phyloP scores from a whole-genome alignment of 2,888 invertebrate species.

The Andrena haemorrhoa region DNA sequence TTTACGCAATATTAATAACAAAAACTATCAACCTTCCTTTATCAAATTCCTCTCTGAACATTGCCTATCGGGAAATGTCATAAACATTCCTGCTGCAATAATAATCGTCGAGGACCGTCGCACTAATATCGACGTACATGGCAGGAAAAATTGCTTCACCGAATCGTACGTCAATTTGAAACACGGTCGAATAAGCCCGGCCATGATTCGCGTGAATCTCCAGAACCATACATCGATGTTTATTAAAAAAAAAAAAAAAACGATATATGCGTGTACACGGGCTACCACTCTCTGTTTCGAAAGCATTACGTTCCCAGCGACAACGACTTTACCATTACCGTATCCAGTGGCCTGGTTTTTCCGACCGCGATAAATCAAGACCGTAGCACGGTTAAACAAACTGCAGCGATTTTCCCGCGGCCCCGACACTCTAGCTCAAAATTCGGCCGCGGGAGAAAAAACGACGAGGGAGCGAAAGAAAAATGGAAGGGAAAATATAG shows the following conservation, averaged over 20 bases:
- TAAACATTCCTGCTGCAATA: not conserved
- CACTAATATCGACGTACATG: not conserved
- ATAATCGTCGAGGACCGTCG: not conserved
- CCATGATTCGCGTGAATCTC: not conserved
- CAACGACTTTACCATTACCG: conserved; percentile 48
- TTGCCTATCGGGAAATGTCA: no score
- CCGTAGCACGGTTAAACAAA: conserved; percentile 50
- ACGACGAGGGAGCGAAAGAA: not conserved
- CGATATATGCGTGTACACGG: not conserved
- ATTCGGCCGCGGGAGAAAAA: conserved; percentile 17
- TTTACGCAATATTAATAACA: no score
- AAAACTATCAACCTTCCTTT: no score
- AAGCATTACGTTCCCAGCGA: conserved; percentile 24
- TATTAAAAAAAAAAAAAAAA: conserved; percentile 22
- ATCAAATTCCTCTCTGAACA: no score
- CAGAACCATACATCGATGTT: conserved; percentile 9
- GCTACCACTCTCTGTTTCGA: conserved; percentile 6
- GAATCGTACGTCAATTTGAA: conserved; percentile 17
- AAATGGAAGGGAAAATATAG: conserved; percentile 30
- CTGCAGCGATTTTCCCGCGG: conserved; percentile 46
- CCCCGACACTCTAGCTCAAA: conserved; percentile 32
- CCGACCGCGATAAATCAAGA: conserved; percentile 47
- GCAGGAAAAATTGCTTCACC: not conserved
- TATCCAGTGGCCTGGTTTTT: conserved; percentile 41
- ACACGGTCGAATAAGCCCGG: not conserved